Conservation (phyloP, 2,888 invertebrate species). For the Clistopyga incitator region DNA sequence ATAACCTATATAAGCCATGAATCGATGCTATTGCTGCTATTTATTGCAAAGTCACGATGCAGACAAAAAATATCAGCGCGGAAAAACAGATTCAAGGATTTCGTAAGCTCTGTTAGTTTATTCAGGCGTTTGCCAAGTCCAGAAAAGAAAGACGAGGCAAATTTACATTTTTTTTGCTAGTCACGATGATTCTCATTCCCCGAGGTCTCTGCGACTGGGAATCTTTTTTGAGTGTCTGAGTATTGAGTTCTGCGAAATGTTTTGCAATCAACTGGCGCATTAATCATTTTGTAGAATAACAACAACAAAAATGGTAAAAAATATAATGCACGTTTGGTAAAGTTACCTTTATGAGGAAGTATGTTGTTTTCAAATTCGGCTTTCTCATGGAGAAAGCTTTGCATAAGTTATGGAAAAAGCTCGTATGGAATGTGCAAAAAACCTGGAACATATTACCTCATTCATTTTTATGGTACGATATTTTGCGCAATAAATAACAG, state of each 20-base stretch:
- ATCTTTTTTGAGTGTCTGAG: neutral
- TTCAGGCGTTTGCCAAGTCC: neutral
- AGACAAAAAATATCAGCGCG: neutral
- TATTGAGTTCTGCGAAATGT: constrained; percentile 33
- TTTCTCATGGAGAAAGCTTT: too few relatives aligned
- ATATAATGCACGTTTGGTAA: neutral
- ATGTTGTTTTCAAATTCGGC: too few relatives aligned
- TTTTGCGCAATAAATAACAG: too few relatives aligned
- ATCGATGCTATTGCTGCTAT: neutral
- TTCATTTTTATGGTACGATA: too few relatives aligned
- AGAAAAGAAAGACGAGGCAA: constrained; percentile 10
- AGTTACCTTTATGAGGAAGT: too few relatives aligned
- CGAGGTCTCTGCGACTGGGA: neutral
- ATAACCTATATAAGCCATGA: neutral
- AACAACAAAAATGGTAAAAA: neutral
- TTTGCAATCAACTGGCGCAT: constrained; percentile 44
- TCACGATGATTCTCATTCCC: constrained; percentile 1
- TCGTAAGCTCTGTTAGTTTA: neutral
- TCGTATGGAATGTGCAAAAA: too few relatives aligned
- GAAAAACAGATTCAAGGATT: neutral
- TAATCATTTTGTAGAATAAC: constrained; percentile 10
- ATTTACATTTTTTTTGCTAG: constrained; percentile 10
- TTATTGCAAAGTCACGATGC: neutral
- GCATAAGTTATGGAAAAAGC: too few relatives aligned
- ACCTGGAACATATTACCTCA: too few relatives aligned